phyloP scores from a whole-genome alignment of 2,797 vertebrate genomes.

The Sebastes iracundus region DNA sequence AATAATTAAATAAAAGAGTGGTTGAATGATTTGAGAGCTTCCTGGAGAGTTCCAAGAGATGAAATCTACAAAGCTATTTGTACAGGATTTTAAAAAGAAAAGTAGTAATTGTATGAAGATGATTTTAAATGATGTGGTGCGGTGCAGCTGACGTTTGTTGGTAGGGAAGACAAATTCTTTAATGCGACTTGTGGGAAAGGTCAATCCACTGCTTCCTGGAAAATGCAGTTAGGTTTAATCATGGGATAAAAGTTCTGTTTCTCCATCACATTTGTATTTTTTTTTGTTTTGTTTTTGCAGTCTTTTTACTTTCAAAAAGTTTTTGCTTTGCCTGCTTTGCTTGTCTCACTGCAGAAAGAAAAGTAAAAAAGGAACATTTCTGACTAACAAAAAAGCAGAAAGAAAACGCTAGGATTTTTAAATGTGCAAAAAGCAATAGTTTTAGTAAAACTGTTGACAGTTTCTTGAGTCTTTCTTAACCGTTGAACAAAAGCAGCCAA shows the following conservation, averaged over 20 bases:
- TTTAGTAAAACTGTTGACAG: conserved; percentile 98
- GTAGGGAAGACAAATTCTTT: conserved; percentile 64
- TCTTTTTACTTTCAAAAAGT: conserved; percentile 91
- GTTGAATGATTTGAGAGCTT: conserved; percentile 66
- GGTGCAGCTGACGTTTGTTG: conserved; percentile 83
- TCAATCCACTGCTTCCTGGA: conserved; percentile 65
- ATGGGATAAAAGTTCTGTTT: conserved; percentile 81
- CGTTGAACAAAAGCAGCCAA: conserved; percentile 95
- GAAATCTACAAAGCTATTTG: conserved; percentile 86
- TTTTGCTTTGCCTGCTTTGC: conserved; percentile 91
- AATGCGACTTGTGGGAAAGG: conserved; percentile 34
- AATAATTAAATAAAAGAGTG: conserved; percentile 81
- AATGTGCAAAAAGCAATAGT: conserved; percentile 95
- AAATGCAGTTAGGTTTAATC: conserved; percentile 87
- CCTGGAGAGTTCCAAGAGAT: conserved; percentile 79
- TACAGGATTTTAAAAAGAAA: conserved; percentile 87
- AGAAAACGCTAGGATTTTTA: conserved; percentile 83
- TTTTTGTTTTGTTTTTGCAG: conserved; percentile 77
- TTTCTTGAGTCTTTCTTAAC: conserved; percentile 98
- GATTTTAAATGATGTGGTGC: conserved; percentile 91
- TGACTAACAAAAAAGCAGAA: conserved; percentile 47
- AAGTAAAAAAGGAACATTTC: conserved; percentile 52
- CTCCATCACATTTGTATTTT: conserved; percentile 88
- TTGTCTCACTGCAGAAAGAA: conserved; percentile 92
- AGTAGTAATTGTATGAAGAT: conserved; percentile 93